phyloP scores from a whole-genome alignment of 2,113 vertebrate genomes.

The Rhodinocichla rosea region DNA sequence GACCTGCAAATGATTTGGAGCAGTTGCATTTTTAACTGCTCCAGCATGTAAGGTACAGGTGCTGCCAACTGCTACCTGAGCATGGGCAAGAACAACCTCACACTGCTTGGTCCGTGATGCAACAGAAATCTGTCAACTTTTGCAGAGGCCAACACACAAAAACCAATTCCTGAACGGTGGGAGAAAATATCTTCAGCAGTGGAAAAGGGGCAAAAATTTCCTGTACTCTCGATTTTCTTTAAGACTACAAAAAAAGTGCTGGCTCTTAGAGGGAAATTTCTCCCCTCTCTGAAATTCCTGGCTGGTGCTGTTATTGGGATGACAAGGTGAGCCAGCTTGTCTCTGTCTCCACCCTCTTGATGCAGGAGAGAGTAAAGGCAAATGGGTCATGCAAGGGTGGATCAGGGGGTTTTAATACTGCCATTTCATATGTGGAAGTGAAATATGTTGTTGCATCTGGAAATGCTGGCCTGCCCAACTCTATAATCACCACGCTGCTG shows the following conservation, averaged over 20 bases:
- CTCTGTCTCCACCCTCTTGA: not conserved
- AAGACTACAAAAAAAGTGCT: not conserved
- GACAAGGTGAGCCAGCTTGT: not conserved
- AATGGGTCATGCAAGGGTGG: constrained; percentile 49
- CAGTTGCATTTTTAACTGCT: not conserved
- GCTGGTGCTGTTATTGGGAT: not conserved
- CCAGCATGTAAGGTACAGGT: not conserved
- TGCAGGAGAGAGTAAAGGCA: constrained; percentile 38
- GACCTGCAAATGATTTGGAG: not conserved
- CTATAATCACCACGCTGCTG: constrained; percentile 14
- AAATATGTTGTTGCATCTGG: constrained; percentile 52
- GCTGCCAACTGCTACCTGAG: not conserved
- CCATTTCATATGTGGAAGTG: constrained; percentile 42
- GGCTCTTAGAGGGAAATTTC: not conserved
- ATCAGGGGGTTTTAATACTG: constrained; percentile 17
- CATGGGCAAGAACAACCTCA: not conserved
- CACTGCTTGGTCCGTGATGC: not conserved
- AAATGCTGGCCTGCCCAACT: constrained; percentile 50
- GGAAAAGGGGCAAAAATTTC: not conserved
- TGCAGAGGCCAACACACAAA: not conserved
- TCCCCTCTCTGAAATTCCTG: not conserved
- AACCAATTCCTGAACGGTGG: not conserved
- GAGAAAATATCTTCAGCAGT: not conserved
- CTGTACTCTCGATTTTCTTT: not conserved
- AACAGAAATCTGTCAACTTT: not conserved